Evolutionary conservation across 1,140 invertebrate species (phyloP).

Genomic region (Phymorhynchus buccinoides): DNA sequence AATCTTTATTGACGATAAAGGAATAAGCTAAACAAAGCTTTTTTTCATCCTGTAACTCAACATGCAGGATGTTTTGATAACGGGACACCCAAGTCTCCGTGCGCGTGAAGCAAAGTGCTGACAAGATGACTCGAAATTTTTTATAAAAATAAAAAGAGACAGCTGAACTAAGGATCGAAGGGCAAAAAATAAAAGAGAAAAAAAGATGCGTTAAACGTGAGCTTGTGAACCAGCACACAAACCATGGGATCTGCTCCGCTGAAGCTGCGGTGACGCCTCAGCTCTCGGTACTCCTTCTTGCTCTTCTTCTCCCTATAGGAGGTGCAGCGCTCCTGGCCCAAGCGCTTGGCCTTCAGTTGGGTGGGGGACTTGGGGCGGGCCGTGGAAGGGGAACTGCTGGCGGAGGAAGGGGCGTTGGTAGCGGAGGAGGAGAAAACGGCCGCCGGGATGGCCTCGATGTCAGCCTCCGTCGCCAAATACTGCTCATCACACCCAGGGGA

Average conservation of each 20-base stretch:
- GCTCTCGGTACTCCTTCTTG: constrained; percentile 61
- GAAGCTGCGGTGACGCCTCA: constrained; percentile 66
- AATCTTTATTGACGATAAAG: no score
- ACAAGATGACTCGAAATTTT: neutral
- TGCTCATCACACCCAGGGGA: constrained; percentile 24
- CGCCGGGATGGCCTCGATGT: constrained; percentile 3
- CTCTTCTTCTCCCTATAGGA: constrained; percentile 72
- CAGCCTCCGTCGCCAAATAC: constrained; percentile 10
- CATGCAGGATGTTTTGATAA: neutral
- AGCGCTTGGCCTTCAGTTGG: constrained; percentile 56
- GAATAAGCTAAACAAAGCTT: no score
- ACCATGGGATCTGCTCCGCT: constrained; percentile 68
- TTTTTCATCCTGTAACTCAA: neutral
- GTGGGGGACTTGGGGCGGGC: constrained; percentile 51
- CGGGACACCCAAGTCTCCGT: neutral
- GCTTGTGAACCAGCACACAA: constrained; percentile 50
- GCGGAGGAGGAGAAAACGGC: neutral
- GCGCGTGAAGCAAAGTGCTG: neutral
- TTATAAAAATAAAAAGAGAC: neutral
- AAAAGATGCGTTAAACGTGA: neutral
- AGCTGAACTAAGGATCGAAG: neutral
- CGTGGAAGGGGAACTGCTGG: constrained; percentile 46
- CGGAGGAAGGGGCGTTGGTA: neutral
- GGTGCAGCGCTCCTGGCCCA: constrained; percentile 62
- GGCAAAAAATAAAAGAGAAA: neutral